Percentiles rank a stretch among this genome's conserved stretches.
Evolutionary conservation across 2,113 vertebrate species (phyloP).

Genomic region (Chiloscyllium plagiosum): DNA sequence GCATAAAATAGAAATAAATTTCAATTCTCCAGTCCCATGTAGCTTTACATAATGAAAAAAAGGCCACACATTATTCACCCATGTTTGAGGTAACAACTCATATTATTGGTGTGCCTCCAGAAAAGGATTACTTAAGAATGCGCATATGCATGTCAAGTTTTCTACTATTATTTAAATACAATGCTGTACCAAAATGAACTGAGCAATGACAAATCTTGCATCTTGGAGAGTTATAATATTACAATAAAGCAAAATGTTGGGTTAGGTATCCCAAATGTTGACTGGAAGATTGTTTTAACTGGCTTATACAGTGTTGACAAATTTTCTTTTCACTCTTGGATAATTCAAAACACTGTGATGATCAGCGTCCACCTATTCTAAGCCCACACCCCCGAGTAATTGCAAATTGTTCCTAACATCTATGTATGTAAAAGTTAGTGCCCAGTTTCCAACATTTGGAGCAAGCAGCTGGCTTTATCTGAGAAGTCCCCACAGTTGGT

Average conservation of each 20-base stretch:
- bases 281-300: background rate
- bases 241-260: background rate
- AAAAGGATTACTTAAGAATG: background rate
- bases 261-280: background rate
- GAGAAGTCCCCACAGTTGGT: too few relatives aligned
- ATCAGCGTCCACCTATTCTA: background rate
- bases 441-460: too few relatives aligned
- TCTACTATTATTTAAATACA: constrained; percentile 7
- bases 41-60: background rate
- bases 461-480: too few relatives aligned
- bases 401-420: background rate
- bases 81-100: constrained; percentile 2
- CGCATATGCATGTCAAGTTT: background rate
- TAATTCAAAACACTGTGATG: background rate
- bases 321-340: background rate
- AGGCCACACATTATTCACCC: constrained; percentile 15
- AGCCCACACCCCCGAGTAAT: background rate
- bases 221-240: background rate
- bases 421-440: background rate
- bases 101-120: background rate
- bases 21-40: background rate
- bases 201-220: background rate
- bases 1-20: background rate
- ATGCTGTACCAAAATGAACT: background rate
- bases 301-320: background rate